phyloP scores from a whole-genome alignment of 2,113 vertebrate genomes.

The Strix uralensis region DNA sequence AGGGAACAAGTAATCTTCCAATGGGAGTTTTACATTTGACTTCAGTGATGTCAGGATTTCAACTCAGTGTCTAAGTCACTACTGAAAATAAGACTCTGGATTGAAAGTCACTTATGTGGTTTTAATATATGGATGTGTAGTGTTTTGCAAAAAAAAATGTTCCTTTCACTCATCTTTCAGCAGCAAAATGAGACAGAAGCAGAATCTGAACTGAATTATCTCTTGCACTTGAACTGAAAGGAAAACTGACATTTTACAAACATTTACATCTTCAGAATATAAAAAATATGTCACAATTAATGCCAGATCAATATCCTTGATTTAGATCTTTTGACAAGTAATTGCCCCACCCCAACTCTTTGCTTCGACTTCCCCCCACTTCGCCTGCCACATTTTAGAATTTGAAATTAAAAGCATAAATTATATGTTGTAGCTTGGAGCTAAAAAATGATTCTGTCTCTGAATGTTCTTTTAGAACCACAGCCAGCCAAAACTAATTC shows the following conservation, averaged over 20 bases:
- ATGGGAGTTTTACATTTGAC: not conserved
- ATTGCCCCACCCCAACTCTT: not conserved
- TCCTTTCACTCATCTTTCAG: not conserved
- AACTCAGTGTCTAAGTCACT: not conserved
- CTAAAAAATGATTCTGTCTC: constrained; percentile 45
- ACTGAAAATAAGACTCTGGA: not conserved
- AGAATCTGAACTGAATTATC: not conserved
- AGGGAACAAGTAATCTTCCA: not conserved
- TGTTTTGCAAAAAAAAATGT: not conserved
- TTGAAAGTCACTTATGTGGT: not conserved
- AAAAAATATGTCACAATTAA: not conserved
- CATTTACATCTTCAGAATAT: not conserved
- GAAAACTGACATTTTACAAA: not conserved
- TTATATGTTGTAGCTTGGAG: constrained; percentile 45
- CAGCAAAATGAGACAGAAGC: not conserved
- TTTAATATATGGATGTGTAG: not conserved
- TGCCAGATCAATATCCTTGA: constrained; percentile 9
- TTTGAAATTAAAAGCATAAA: constrained; percentile 74
- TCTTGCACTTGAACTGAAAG: not conserved
- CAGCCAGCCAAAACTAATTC: constrained; percentile 59
- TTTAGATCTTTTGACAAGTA: constrained; percentile 12
- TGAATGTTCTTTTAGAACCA: constrained; percentile 61
- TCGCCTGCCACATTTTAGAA: constrained; percentile 14
- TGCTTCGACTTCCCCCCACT: not conserved
- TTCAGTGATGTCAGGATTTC: not conserved